Evolutionary conservation across 2,797 vertebrate species (phyloP).

Genomic region (Zenarchopterus dispar): DNA sequence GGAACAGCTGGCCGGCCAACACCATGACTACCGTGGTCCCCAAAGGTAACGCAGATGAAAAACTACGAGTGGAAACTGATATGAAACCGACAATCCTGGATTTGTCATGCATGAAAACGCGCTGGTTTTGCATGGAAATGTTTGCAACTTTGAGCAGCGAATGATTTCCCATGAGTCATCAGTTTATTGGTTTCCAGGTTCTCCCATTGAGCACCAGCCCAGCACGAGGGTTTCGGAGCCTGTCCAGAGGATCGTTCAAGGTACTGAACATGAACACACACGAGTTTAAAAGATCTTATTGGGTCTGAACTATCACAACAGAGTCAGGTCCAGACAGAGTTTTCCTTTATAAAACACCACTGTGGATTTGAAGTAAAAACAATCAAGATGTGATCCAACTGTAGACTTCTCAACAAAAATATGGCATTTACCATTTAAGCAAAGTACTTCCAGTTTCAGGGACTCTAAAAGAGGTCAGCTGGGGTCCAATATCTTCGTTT

Average conservation of each 20-base stretch:
- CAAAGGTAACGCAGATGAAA: conserved; percentile 73
- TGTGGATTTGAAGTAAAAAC: too few species aligned
- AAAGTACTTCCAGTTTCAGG: too few species aligned
- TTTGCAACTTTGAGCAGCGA: neutral
- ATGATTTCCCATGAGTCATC: neutral
- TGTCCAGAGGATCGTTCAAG: conserved; percentile 73
- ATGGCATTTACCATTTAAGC: too few species aligned
- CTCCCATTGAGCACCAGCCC: conserved; percentile 82
- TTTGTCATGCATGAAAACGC: neutral
- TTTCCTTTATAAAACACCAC: too few species aligned
- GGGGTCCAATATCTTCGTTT: too few species aligned
- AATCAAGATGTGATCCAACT: too few species aligned
- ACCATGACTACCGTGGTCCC: conserved; percentile 69
- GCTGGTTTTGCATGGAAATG: conserved; percentile 8
- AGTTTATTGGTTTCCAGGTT: conserved; percentile 58
- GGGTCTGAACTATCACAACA: too few species aligned
- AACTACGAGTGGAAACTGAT: neutral
- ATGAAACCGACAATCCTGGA: neutral
- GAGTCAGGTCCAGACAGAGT: too few species aligned
- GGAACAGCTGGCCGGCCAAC: conserved; percentile 83
- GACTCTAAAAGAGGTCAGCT: too few species aligned
- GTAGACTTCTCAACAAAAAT: too few species aligned
- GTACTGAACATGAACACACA: conserved; percentile 42
- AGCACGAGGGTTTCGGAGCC: conserved; percentile 77
- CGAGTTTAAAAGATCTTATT: too few species aligned